Evolutionary conservation across 2,113 vertebrate species (phyloP).

Genomic region (Turnix velox): DNA sequence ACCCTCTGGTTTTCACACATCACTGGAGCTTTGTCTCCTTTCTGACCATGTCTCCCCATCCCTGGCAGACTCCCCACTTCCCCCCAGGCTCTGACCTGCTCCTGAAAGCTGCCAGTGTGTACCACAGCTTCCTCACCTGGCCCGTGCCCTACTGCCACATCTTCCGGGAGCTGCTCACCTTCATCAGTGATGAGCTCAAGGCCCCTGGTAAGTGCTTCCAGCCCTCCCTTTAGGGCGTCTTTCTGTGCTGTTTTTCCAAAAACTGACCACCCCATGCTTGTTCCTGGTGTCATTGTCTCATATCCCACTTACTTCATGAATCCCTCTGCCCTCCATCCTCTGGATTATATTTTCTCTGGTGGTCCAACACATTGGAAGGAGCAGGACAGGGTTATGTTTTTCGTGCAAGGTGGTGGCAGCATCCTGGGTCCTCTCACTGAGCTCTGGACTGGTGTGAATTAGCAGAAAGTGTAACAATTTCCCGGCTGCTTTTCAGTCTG

Average conservation of each 20-base stretch:
- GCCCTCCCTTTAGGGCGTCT: rapidly evolving
- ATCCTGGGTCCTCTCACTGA: neutral
- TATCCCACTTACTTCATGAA: rapidly evolving
- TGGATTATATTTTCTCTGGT: neutral
- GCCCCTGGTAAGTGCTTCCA: slow-evolving; percentile 78
- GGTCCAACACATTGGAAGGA: neutral
- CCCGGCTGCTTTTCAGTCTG: neutral
- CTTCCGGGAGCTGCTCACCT: slow-evolving; percentile 83
- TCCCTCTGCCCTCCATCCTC: neutral
- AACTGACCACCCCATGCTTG: rapidly evolving
- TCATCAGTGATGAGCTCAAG: slow-evolving; percentile 85
- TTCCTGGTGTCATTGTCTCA: neutral
- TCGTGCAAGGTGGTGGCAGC: neutral
- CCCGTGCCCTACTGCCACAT: slow-evolving; percentile 89
- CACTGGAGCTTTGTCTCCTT: rapidly evolving
- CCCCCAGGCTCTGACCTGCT: slow-evolving; percentile 81
- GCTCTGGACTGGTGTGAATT: neutral
- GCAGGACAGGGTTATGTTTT: neutral
- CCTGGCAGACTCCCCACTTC: slow-evolving; percentile 85
- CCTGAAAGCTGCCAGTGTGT: slow-evolving; percentile 77
- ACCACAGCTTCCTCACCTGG: slow-evolving; percentile 91
- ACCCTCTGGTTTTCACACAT: rapidly evolving
- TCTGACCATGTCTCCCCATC: neutral
- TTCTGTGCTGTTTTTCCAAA: neutral
- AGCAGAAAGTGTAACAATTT: rapidly evolving